These are phyloP conservation scores for Choloepus hoffmanni DNA, from an alignment of 2,113 vertebrate genomes.

Conservation along the genomic window DNA sequence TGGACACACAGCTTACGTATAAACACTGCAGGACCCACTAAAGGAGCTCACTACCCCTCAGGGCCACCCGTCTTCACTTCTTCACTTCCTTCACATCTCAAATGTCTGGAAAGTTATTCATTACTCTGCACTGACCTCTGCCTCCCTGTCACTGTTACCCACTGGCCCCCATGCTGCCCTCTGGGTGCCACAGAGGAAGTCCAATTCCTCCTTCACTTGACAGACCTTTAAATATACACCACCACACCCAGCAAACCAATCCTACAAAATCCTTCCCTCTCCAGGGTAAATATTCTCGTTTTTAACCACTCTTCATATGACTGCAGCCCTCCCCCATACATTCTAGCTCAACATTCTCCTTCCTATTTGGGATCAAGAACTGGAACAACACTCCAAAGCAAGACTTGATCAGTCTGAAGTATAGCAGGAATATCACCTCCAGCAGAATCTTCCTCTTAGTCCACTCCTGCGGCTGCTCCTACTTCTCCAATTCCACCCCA, in stretches of 20 bases:
- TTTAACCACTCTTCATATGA: background rate
- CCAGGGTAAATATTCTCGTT: background rate
- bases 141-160: background rate
- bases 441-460: background rate
- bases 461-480: accelerated
- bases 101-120: background rate
- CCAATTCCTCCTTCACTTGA: background rate
- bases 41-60: background rate
- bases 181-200: background rate
- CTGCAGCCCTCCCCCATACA: background rate
- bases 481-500: background rate
- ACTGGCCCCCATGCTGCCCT: background rate
- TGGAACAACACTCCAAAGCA: background rate
- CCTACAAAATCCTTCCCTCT: background rate
- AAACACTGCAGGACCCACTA: background rate
- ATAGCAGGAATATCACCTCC: background rate
- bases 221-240: background rate
- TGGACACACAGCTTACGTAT: background rate
- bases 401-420: background rate
- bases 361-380: background rate
- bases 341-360: background rate
- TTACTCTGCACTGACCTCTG: background rate
- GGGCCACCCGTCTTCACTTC: background rate
- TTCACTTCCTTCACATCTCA: background rate
- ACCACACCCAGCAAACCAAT: background rate